Evolutionary conservation across 2,113 vertebrate species (phyloP).

Genomic region (Notothenia rossii): DNA sequence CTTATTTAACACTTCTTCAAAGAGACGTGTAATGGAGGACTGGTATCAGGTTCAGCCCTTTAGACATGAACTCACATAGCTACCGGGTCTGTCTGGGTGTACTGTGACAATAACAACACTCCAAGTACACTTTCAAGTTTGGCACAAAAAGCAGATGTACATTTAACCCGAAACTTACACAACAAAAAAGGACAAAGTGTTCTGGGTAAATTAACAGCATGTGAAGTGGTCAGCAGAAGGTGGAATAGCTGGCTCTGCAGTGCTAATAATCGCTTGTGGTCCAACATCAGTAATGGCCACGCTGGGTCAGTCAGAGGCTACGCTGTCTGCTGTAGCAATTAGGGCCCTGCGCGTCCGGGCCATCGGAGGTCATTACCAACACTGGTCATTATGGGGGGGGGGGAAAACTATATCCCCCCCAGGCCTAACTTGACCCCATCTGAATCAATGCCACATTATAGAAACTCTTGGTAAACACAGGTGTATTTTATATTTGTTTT

Average conservation of each 20-base stretch:
- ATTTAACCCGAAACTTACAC: not conserved
- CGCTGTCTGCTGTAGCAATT: slow-evolving; percentile 77
- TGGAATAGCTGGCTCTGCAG: slow-evolving; percentile 21
- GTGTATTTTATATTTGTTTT: not conserved
- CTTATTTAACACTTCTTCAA: slow-evolving; percentile 45
- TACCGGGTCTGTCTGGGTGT: slow-evolving; percentile 29
- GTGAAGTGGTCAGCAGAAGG: slow-evolving; percentile 7
- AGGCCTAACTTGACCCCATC: slow-evolving; percentile 55
- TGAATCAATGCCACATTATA: slow-evolving; percentile 32
- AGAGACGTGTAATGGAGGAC: slow-evolving; percentile 38
- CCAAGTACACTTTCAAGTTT: slow-evolving; percentile 4
- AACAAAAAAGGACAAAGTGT: not conserved
- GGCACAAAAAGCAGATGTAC: not conserved
- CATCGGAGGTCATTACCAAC: slow-evolving; percentile 77
- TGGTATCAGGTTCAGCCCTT: slow-evolving; percentile 58
- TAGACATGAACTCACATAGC: slow-evolving; percentile 52
- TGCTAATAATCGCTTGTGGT: slow-evolving; percentile 53
- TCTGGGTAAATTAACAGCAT: not conserved
- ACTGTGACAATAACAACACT: slow-evolving; percentile 36
- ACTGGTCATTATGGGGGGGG: slow-evolving; percentile 69
- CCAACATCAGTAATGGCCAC: slow-evolving; percentile 50
- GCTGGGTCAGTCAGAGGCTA: slow-evolving; percentile 79
- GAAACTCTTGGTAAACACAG: slow-evolving; percentile 51
- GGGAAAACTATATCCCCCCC: slow-evolving; percentile 47
- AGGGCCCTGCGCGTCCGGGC: slow-evolving; percentile 64